Evolutionary conservation across 2,888 invertebrate species (phyloP), one percentile per base, ranked within the genome.

Genomic region (Disparrhopalites patrizii): DNA sequence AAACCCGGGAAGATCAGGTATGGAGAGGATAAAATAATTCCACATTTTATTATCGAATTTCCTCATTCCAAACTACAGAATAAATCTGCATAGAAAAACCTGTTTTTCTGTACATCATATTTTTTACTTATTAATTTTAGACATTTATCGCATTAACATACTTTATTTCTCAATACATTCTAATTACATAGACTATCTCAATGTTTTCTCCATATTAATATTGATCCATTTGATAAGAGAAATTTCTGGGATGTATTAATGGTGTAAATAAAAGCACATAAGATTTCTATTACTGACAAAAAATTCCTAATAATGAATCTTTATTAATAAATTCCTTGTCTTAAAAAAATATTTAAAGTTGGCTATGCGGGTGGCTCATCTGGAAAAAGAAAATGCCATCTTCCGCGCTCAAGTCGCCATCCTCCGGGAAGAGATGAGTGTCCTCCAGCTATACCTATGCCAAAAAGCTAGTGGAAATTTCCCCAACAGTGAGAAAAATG

Each of bases 381-480:
- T 93, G 27, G 93, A 93, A 77, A 91, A 91, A 78, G 93, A 93
- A 79, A 93, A 93, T 78, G 90, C 91, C 0, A 86, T 92, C 8
- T 80, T 93, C 4, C 83, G 91, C 33, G 91, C 92, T 0, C 93
- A 93, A 79, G 83, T 92, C 1, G 81, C 88, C 0, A 89, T 91
- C 0, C 79, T 93, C 1, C 81, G 91, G 1, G 91, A 92, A 78
- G 93, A 93, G 77, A 85, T 88, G 0, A 82, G 88, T 2, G 85
- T 88, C 0, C 79, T 91, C 15, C 80, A 89, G 20, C 85, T 87
- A 57, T 81, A 89, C 73, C 79, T 90, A 5, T 47, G 58, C 8
- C 65, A 68, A 64, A 60, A 78, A 56, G 31, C 56, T 31, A 64
- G 50, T 64, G 64, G 64, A 4, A 50, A 31, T 36, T 50, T 57